Evolutionary conservation across 1,140 invertebrate genomes (phyloP).

Genomic region (Phortica variegata): DNA sequence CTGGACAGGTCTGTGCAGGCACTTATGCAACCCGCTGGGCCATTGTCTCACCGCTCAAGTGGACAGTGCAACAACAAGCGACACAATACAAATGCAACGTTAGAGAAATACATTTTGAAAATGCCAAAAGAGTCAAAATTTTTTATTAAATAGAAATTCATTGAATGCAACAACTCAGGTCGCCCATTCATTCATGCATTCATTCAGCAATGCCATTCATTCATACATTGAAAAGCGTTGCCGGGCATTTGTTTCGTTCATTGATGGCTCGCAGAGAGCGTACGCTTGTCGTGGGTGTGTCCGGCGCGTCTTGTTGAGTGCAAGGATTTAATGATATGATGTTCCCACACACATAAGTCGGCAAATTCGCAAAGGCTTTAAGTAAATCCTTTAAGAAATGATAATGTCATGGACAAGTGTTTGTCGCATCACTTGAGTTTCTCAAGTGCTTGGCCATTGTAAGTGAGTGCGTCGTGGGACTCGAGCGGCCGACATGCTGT

Average conservation of each 20-base stretch:
- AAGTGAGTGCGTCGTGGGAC: too few species aligned
- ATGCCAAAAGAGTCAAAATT: constrained; percentile 1
- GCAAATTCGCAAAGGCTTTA: constrained; percentile 48
- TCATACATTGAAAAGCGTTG: too few species aligned
- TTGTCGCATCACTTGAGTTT: too few species aligned
- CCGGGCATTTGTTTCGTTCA: constrained; percentile 19
- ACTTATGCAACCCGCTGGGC: constrained; percentile 39
- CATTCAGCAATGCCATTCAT: too few species aligned
- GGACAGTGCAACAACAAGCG: too few species aligned
- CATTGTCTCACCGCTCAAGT: constrained; percentile 20
- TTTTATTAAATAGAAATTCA: too few species aligned
- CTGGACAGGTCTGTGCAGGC: too few species aligned
- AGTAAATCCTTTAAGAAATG: too few species aligned
- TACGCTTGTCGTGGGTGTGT: constrained; percentile 35
- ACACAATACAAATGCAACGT: neutral
- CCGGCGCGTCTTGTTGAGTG: constrained; percentile 31
- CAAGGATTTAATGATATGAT: constrained; percentile 53
- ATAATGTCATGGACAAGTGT: too few species aligned
- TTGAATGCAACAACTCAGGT: constrained; percentile 25
- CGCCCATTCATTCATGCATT: constrained; percentile 35
- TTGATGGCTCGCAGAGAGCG: constrained; percentile 10
- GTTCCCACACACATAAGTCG: constrained; percentile 21
- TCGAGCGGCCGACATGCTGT: too few species aligned
- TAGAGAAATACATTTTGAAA: neutral
- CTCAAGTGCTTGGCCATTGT: too few species aligned